Evolutionary conservation across 2,113 vertebrate genomes (phyloP), one percentile per base, ranked within the genome.

Genomic region (Platysteira castanea): DNA sequence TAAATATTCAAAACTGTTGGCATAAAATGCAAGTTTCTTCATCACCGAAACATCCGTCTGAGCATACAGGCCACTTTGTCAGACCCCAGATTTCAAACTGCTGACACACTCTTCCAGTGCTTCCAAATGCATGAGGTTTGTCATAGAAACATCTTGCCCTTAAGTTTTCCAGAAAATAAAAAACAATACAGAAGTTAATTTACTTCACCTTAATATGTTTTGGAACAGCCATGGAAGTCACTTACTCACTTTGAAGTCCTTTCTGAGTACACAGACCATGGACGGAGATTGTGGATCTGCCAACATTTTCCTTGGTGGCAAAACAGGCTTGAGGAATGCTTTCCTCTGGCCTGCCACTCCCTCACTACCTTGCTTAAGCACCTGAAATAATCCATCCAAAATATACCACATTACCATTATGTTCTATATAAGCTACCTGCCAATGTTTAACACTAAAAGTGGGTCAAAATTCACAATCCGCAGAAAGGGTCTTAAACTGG

Each of bases 1-100:
- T 67, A 75, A 85, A 88, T 92, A 85, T 59, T 90, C 67, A 83
- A 80, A 92, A 86, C 30, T 90, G 17, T 64, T 92, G 93, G 70
- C 73, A 42, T 91, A 91, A 87, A 84, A 70, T 53, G 20, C 14
- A 73, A 87, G 47, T 70, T 76, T 42, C 42, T 89, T 81, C 80
- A 70, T 74, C 77, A 67, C 59, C 1, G 6, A 94, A 89, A 92
- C 76, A 91, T 76, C 79, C 87, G 63, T 77, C 64, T 74, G 35
- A 92, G 57, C 3, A 3, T 24, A 77, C 31, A 77, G 56, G 47
- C 64, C 69, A 74, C 64, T 70, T 59, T 63, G 31, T 78, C 5
- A 26, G 65, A 91, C 60, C 56, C 68, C 31, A 54, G 64, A 70
- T 87, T 91, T 91, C 73, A 81, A 81, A 77, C 52, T 63, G 44